Base-by-base conservation (phyloP, 2,888 invertebrate genomes). In the Caprella mutica region DNA sequence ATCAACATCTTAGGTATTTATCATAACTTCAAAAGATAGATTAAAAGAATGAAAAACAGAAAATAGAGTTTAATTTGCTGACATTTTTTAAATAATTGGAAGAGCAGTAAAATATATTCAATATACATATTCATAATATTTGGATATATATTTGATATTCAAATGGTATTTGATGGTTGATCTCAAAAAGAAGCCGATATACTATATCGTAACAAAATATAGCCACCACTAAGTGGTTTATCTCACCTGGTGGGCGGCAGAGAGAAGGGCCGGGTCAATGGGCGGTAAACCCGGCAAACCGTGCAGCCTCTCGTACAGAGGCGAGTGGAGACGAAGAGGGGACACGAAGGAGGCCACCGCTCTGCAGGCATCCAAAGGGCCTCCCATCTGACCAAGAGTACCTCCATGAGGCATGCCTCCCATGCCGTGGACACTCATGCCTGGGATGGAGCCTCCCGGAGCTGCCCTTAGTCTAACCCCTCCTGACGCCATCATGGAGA, bases 311-410 rank as follows among this genome's bases (percentile, higher is more conserved):
- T 65, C 65, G 57, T 65, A 65, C 17, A 59, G 46, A 2, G 65
- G 59, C 8, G 61, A 56, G 57, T 65, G 65, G 2, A 61, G 57
- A 27, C 59, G 59, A n/a, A 62, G 39, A n/a, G 62, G 62, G 19
- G 62, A 62, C 42, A 62, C 62, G 29, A 58, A 62, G 19, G 65
- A 56, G 29, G 65, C 54, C 48, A 65, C 57, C 12, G 44, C 44
- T 8, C 61, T 40, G 35, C 65, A 65, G 17, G 65, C 61, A 33
- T 65, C 65, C 43, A 65, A 33, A 26, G 65, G 65, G 42, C 61
- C 61, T 24, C 65, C 65, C 43, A 61, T 39, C 4, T 21, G n/a
- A 12, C 40, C n/a, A 2, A 38, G 48, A 14, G 54, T 55, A 21
- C 51, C 58, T 5, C 51, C 19, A 2, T 55, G 57, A 17, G 54